These are phyloP conservation scores for Haliclystus octoradiatus DNA, from an alignment of 30 jellyfish, hydroid and myxozoan species.

Conservation along the genomic window DNA sequence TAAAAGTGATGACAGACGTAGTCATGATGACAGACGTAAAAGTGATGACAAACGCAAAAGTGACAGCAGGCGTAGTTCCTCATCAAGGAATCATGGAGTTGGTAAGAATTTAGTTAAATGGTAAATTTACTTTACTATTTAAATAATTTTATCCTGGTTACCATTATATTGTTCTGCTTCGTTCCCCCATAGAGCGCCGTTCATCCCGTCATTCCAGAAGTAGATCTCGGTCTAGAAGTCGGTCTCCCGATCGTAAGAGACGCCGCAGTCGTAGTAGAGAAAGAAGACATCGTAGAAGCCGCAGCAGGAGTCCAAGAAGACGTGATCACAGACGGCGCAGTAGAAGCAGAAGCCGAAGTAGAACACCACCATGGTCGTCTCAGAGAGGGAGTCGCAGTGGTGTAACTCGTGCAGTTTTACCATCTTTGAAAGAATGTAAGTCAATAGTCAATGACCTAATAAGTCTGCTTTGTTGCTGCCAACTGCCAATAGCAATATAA, in stretches of 20 bases:
- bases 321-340: constrained; percentile 56
- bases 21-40: no score
- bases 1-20: no score
- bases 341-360: constrained; percentile 40
- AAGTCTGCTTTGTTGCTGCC: no score
- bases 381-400: constrained; percentile 49
- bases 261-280: constrained; percentile 19
- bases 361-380: constrained; percentile 11
- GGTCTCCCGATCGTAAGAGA: constrained; percentile 29
- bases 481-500: background rate
- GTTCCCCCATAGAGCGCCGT: constrained; percentile 9
- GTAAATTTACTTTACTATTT: no score
- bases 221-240: constrained; percentile 13
- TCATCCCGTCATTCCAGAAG: background rate
- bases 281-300: constrained; percentile 12
- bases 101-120: no score
- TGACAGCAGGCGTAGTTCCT: no score
- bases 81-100: no score
- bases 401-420: constrained; percentile 73
- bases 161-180: no score
- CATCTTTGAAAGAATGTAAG: constrained; percentile 9
- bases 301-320: constrained; percentile 4
- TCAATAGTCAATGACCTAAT: background rate
- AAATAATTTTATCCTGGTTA: no score
- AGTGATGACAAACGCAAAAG: no score